phyloP scores from a whole-genome alignment of 2,113 vertebrate genomes.

The Pica pica region DNA sequence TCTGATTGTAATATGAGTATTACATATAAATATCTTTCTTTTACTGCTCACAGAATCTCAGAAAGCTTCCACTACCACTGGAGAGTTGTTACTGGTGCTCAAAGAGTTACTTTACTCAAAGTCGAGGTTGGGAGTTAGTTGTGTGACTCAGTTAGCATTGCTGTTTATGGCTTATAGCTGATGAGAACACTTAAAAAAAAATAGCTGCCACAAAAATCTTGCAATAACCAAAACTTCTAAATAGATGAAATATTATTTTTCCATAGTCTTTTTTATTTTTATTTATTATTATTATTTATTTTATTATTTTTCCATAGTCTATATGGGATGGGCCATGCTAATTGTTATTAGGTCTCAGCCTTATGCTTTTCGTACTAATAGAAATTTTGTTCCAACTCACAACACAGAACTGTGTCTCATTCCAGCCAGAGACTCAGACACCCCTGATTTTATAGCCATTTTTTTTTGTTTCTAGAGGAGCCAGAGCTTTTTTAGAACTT shows the following conservation, averaged over 20 bases:
- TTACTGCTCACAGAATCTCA: not conserved
- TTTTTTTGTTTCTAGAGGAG: not conserved
- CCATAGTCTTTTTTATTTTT: too few relatives aligned
- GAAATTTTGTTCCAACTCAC: not conserved
- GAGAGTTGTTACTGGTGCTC: not conserved
- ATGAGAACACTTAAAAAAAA: not conserved
- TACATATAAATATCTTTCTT: too few relatives aligned
- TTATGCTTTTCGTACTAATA: not conserved
- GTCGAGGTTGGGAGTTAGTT: not conserved
- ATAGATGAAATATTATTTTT: not conserved
- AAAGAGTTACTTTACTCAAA: not conserved
- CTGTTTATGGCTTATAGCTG: not conserved
- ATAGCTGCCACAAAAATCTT: not conserved
- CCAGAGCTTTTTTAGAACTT: not conserved
- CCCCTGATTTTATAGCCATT: not conserved
- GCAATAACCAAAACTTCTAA: not conserved
- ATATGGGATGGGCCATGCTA: rapidly evolving
- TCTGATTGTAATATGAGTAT: not conserved
- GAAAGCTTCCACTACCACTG: not conserved
- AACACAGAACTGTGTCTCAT: not conserved
- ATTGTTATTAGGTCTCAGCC: not conserved
- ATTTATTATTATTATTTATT: too few relatives aligned
- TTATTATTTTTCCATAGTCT: not conserved
- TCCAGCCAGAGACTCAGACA: not conserved
- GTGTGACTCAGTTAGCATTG: not conserved